Evolutionary conservation across 1,140 invertebrate genomes (phyloP).

Genomic region (Penaeus indicus): DNA sequence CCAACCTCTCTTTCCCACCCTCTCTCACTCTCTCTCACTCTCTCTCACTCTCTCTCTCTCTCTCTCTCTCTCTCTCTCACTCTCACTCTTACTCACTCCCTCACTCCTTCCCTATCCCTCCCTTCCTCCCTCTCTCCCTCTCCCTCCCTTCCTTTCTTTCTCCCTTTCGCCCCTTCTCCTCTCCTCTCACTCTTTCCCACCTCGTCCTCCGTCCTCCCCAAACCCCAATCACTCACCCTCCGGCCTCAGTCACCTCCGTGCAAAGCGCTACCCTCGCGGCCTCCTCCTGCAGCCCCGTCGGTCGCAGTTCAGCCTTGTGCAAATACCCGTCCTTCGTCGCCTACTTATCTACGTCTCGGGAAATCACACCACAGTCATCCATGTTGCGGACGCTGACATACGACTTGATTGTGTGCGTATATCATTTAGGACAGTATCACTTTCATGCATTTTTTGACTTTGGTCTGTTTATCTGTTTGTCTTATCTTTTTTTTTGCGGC

Average conservation of each 20-base stretch:
- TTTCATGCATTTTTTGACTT: too few relatives aligned
- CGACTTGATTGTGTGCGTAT: too few relatives aligned
- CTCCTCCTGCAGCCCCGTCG: too few relatives aligned
- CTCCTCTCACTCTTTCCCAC: neutral
- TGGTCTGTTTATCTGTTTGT: too few relatives aligned
- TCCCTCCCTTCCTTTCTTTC: neutral
- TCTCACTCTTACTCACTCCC: neutral
- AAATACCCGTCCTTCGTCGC: too few relatives aligned
- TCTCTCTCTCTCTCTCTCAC: neutral
- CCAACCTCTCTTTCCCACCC: constrained; percentile 2
- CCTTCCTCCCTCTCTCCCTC: neutral
- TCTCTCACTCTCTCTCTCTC: constrained; percentile 26
- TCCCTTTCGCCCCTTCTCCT: neutral
- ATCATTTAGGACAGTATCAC: too few relatives aligned
- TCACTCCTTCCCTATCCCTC: neutral
- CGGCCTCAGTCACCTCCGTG: neutral
- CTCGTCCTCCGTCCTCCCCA: neutral
- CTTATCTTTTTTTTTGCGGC: too few relatives aligned
- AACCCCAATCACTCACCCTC: neutral
- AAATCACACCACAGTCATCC: too few relatives aligned
- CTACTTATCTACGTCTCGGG: too few relatives aligned
- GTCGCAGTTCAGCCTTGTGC: too few relatives aligned
- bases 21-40: constrained; percentile 27
- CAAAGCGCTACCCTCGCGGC: too few relatives aligned
- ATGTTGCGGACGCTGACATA: too few relatives aligned